phyloP scores from a whole-genome alignment of 2,113 vertebrate species.

The Damaliscus lunatus region DNA sequence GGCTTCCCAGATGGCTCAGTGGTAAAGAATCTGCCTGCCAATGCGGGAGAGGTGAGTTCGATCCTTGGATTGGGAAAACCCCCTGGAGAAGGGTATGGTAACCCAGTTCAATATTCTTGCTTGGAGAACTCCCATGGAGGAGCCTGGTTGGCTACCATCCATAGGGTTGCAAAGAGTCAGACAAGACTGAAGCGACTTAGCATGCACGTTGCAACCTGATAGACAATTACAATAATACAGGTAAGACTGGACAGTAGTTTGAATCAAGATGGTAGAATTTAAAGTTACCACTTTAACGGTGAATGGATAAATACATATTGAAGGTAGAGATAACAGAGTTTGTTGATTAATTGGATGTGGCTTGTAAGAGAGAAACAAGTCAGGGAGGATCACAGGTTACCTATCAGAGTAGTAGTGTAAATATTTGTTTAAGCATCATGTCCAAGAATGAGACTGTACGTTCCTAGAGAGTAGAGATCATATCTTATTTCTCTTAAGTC shows the following conservation, averaged over 20 bases:
- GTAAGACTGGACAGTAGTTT: background rate
- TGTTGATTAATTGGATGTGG: background rate
- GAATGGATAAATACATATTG: background rate
- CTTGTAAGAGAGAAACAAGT: background rate
- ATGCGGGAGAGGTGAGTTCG: background rate
- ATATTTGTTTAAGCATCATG: background rate
- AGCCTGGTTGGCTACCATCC: background rate
- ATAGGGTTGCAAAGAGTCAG: background rate
- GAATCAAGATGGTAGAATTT: background rate
- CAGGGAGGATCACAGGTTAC: background rate
- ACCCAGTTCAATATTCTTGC: background rate
- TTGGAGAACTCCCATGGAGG: background rate
- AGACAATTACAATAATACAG: background rate
- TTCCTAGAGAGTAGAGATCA: background rate
- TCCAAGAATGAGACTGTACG: background rate
- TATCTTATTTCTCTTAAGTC: background rate
- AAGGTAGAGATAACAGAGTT: background rate
- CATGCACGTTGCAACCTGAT: rapidly evolving
- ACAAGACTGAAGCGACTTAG: background rate
- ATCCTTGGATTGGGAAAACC: background rate
- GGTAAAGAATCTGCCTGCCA: background rate
- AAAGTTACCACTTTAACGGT: background rate
- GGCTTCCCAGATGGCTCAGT: background rate
- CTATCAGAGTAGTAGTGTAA: background rate
- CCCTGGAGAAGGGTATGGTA: background rate